A percentile compares a stretch with the other conserved stretches of the same genome.
These are phyloP conservation scores for Drosophila dunni DNA, from an alignment of 1,140 invertebrate species.

Conservation along the genomic window DNA sequence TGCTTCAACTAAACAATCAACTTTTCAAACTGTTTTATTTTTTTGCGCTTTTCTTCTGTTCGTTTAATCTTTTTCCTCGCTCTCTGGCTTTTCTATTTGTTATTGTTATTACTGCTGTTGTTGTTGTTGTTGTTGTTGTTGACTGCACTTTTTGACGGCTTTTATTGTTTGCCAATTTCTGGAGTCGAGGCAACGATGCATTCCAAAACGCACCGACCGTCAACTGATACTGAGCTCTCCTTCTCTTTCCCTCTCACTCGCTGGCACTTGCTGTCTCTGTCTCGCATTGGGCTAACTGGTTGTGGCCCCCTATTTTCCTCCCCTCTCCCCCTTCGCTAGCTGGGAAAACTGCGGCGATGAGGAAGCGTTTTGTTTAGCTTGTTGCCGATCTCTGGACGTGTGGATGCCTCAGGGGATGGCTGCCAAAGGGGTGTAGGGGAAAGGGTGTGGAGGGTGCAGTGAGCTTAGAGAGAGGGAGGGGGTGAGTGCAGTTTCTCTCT, in stretches of 20 bases:
- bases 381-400: constrained; percentile 74
- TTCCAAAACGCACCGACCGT: constrained; percentile 71
- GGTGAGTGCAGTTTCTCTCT: constrained; percentile 47
- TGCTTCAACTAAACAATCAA: constrained; percentile 83
- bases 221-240: constrained; percentile 45
- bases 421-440: not conserved
- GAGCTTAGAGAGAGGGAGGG: not conserved
- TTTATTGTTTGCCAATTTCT: constrained; percentile 83
- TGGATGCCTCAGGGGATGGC: constrained; percentile 25
- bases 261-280: constrained; percentile 13
- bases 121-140: constrained; percentile 40
- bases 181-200: constrained; percentile 72
- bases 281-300: constrained; percentile 62
- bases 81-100: constrained; percentile 62
- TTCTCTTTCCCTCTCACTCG: constrained; percentile 7
- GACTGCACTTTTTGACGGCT: constrained; percentile 82
- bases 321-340: constrained; percentile 53
- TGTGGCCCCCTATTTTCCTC: constrained; percentile 20
- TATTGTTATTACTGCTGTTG: constrained; percentile 44
- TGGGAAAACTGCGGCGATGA: constrained; percentile 60
- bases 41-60: constrained; percentile 41
- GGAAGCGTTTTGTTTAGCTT: constrained; percentile 80
- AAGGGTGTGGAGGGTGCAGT: not conserved
- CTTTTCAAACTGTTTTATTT: constrained; percentile 80
- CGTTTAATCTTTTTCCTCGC: constrained; percentile 36